Percentiles rank a stretch among this genome's conserved stretches.
phyloP scores from a whole-genome alignment of 2,888 invertebrate species.

The Ophonus ardosiacus region DNA sequence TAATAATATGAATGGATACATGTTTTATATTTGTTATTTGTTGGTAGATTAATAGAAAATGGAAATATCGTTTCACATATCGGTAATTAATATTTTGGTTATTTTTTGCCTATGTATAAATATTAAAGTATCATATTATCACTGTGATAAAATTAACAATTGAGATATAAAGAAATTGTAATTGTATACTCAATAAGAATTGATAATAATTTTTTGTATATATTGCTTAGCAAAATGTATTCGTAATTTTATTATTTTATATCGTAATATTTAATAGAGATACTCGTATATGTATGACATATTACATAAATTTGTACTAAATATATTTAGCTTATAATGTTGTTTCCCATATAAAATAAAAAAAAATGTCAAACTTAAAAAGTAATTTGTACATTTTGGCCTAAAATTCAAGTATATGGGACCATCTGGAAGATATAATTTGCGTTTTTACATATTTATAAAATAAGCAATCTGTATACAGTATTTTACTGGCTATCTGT shows the following conservation, averaged over 20 bases:
- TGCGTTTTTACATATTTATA: slow-evolving; percentile 7
- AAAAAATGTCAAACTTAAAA: neutral
- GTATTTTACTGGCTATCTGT: neutral
- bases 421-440: slow-evolving; percentile 40
- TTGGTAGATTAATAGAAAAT: neutral
- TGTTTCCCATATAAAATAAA: neutral
- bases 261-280: slow-evolving; percentile 1
- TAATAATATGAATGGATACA: neutral
- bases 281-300: neutral
- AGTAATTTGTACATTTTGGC: slow-evolving; percentile 5
- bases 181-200: slow-evolving; percentile 39
- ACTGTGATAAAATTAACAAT: slow-evolving; percentile 59
- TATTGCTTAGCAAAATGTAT: slow-evolving; percentile 8
- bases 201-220: slow-evolving; percentile 50
- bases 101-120: slow-evolving; percentile 31
- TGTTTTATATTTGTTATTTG: neutral
- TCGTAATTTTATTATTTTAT: slow-evolving; percentile 27
- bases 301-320: neutral
- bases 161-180: slow-evolving; percentile 46
- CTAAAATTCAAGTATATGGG: slow-evolving; percentile 41
- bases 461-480: neutral
- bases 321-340: slow-evolving; percentile 2
- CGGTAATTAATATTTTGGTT: neutral
- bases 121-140: slow-evolving; percentile 46
- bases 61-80: slow-evolving; percentile 27